Percentiles rank a stretch among this genome's conserved stretches.
Evolutionary conservation across 1,140 invertebrate species (phyloP).

Genomic region (Heterodera schachtii): DNA sequence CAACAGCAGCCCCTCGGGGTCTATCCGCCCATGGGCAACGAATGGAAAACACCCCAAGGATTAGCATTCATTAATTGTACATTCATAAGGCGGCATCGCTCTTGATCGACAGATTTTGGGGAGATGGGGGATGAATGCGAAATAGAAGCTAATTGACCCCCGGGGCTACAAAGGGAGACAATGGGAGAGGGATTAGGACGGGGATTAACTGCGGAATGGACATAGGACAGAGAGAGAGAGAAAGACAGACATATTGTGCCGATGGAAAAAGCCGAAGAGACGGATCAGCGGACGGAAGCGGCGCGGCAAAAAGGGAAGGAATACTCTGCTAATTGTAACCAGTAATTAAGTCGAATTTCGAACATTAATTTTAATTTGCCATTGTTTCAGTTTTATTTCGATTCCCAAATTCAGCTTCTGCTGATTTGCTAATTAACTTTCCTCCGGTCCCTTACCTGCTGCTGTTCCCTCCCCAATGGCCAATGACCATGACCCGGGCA

Average conservation of each 20-base stretch:
- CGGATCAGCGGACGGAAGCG: background rate
- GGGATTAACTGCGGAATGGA: conserved; percentile 5
- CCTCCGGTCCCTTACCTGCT: too few relatives aligned
- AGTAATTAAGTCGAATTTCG: too few relatives aligned
- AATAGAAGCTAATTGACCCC: conserved; percentile 10
- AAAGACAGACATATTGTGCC: background rate
- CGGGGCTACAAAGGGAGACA: conserved; percentile 5
- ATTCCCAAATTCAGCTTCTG: too few relatives aligned
- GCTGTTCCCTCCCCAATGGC: background rate
- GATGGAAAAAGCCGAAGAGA: background rate
- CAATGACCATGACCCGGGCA: background rate
- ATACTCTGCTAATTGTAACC: background rate
- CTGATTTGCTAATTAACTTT: too few relatives aligned
- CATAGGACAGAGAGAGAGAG: background rate
- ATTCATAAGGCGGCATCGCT: conserved; percentile 9
- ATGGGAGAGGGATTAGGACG: background rate
- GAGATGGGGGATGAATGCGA: background rate
- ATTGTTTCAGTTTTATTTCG: too few relatives aligned
- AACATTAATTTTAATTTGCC: too few relatives aligned
- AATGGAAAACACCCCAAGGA: background rate
- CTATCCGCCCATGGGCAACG: background rate
- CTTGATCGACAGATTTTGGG: conserved; percentile 1
- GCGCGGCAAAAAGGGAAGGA: background rate
- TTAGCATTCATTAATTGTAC: conserved; percentile 13
- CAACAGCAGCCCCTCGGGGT: background rate